Evolutionary conservation across 2,113 vertebrate genomes (phyloP), one percentile per base, ranked within the genome.

Genomic region (Rousettus leschenaultii): DNA sequence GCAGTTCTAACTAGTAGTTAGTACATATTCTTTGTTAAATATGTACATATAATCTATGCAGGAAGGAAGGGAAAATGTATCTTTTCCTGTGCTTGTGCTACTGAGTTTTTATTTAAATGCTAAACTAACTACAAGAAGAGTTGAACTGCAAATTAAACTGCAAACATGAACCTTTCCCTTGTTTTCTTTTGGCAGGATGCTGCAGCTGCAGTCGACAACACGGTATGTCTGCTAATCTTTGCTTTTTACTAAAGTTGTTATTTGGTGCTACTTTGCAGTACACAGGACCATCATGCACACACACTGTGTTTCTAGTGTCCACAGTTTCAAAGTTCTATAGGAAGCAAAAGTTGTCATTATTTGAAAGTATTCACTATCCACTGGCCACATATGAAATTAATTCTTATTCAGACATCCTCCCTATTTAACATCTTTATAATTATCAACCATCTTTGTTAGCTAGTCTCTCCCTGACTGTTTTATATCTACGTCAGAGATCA

Each of bases 141-240:
- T 70, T 75, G 51, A 89, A 48, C 40, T 75, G 19, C 48, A 75
- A 28, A 22, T 70, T 75, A 43, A 89, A 48, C 40, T 75, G 19
- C 48, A 75, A 28, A 10, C 14, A 4, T 65, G 68, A 6, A 0
- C 15, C 61, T 92, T 33, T 33, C 51, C 63, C 77, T 80, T 0
- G 0, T 13, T 38, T 92, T 89, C 63, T 87, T 71, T 33, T 86
- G 77, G 16, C 92, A 99, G 99, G 99, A 99, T 98, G 99, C 99
- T n/a, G 99, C 99, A 1, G 99, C 99, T 84, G 99, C 99, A 30
- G 99, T 99, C 78, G 99, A 99, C 98, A 99, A 99, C 97, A 99
- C 99, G 99, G 99, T 99, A 97, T n/a, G 98, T 48, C 45, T 16
- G 19, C 33, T 28, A 0, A 16, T 88, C 83, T 86, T 55, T 61